Conservation (phyloP, 2,797 vertebrate species). For the Prunella strophiata region DNA sequence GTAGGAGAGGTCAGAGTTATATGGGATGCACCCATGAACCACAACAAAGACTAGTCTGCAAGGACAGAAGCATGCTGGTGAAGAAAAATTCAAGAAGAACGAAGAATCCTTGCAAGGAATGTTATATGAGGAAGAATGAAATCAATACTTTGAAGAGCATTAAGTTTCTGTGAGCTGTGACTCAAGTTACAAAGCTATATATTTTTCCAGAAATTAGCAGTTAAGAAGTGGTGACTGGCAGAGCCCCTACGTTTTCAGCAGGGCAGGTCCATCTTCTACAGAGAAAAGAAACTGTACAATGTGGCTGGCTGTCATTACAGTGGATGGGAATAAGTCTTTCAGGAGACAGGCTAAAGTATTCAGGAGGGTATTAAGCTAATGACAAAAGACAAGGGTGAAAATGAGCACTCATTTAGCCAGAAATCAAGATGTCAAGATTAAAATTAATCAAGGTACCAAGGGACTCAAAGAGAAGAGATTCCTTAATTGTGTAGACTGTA, state of each 20-base stretch:
- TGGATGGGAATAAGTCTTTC: constrained; percentile 56
- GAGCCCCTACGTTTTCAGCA: not conserved
- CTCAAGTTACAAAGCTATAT: not conserved
- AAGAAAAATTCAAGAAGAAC: not conserved
- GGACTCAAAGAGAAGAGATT: constrained; percentile 58
- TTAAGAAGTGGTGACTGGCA: not conserved
- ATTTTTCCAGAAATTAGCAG: not conserved
- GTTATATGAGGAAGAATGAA: not conserved
- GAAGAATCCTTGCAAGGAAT: not conserved
- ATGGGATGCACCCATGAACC: not conserved
- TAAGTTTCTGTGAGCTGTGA: not conserved
- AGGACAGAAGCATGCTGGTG: not conserved
- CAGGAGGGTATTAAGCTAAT: constrained; percentile 72
- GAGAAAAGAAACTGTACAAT: not conserved
- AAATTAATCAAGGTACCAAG: constrained; percentile 72
- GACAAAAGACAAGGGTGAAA: constrained; percentile 72
- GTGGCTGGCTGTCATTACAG: constrained; percentile 42
- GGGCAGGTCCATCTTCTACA: not conserved
- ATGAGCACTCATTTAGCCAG: constrained; percentile 72
- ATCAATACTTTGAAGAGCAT: not conserved
- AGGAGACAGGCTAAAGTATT: constrained; percentile 67
- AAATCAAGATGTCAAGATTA: constrained; percentile 74
- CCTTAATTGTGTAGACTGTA: constrained; percentile 64
- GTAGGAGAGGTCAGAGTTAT: not conserved
- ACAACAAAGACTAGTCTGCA: not conserved